Evolutionary conservation across 2,797 vertebrate genomes (phyloP), one percentile per base, ranked within the genome.

Genomic region (Lophius americanus): DNA sequence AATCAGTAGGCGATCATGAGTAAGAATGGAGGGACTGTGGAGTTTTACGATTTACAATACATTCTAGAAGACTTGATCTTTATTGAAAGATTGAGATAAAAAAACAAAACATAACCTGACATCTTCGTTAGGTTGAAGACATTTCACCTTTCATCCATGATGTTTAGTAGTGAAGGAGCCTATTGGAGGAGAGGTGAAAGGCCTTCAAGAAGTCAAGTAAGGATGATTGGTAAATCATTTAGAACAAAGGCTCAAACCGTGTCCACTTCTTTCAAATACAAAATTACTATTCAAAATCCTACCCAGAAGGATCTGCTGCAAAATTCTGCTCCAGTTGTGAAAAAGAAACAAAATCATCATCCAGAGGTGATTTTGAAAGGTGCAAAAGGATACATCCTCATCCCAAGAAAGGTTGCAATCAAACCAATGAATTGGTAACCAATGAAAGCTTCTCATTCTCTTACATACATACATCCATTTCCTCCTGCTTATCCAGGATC

Each of bases 1-100:
- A 61, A 87, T 88, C 79, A 78, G 79, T 71, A 83, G 10, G 42
- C 66, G 75, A 85, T 81, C 56, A 69, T 52, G 76, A 79, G 60
- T 43, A 47, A 37, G 51, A 23, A 23, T 23, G 23, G 23, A 23
- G 23, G 23, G 23, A 23, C 23, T 46, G 48, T 9, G 13, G 42
- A 62, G 54, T 50, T 23, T 23, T 23, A 23, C 23, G 23, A 23
- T 23, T 23, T 23, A 23, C 23, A 23, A 23, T 23, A 2, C 23
- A 23, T 23, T 23, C 23, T 23, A 23, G 23, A 23, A 23, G 23
- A 23, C 23, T 23, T 23, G 23, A 23, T 9, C 1, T 23, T 48
- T 12, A 8, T 32, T 3, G 9, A 53, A 38, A 44, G 32, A 42
- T 60, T 2, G 47, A 3, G 36, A 52, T 47, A 46, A 12, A 0